Evolutionary conservation across 2,797 vertebrate species (phyloP), one percentile per base, ranked within the genome.

Genomic region (Centroberyx gerrardi): DNA sequence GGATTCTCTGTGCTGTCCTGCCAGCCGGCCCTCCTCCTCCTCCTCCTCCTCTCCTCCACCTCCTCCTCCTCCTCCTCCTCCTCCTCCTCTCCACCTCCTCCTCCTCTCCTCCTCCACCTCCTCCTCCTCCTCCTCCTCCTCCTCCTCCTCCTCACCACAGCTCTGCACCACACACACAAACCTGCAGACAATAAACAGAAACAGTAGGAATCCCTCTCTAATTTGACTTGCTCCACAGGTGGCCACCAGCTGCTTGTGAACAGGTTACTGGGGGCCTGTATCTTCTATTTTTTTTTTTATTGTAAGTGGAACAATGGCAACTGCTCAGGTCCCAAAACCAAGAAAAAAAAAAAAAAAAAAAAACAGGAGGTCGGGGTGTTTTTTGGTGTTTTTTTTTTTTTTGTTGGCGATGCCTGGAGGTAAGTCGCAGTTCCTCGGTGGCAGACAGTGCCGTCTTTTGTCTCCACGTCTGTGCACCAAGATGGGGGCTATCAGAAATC

Each of bases 141-240:
- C 22, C 22, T 22, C 22, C 22, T 22, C 22, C 22, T 22, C 22
- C 84, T 59, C 88, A 92, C 88, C 88, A 92, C 91, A 95, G 93
- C 94, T 86, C 95, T 88, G 94, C 91, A 40, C 95, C 90, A 93
- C 94, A 94, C 94, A 95, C 84, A 88, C 72, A 82, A 85, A 91
- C 80, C 77, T 72, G 79, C 87, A 86, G 79, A 90, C 87, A 91
- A 91, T 96, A 96, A 94, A 95, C 93, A 92, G 92, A 93, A 97
- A 94, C 97, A 96, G 96, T 95, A 93, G 96, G 97, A 95, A 92
- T 92, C 95, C 95, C 96, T 93, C 93, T 94, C 94, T 97, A 96
- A 97, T 97, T 97, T 96, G 97, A 97, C 96, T 97, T 96, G 96
- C 96, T 94, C 97, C 96, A 96, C 96, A 98, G 97, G 97, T 98